Base-by-base conservation (phyloP, 2,113 vertebrate species). In the Daubentonia madagascariensis region DNA sequence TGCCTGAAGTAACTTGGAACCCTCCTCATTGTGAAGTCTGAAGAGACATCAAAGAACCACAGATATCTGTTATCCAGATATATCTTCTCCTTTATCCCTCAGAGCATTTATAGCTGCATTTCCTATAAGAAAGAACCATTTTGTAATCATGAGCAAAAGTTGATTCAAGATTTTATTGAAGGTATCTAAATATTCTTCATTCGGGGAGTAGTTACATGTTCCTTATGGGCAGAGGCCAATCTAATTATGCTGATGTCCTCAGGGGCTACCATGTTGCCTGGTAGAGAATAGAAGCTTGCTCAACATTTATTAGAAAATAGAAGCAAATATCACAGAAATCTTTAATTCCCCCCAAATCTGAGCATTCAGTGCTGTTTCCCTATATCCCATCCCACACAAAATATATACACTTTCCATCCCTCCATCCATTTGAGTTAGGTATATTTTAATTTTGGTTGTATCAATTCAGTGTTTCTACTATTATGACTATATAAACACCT, bases 101-200 rank as follows among this genome's bases (percentile, higher is more conserved):
- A 10, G 45, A 43, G n/a, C 35, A 84, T 73, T 54, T 85, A 28
- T 84, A 43, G 28, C 37, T 93, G 35, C 5, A 20, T 35, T 89
- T 89, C 57, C 45, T 72, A n/a, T 5, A 37, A 14, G 43, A 18
- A 97, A 76, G 45, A 68, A 67, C 61, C 70, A 16, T 84, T 93
- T 80, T 92, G 80, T 70, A 87, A 89, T 89, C 67, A 70, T 35
- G 73, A 85, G 37, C 25, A 78, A 89, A 43, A 28, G 20, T 11
- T 70, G 80, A 57, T 81, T 96, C 14, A 70, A 97, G 43, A 90
- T 88, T 95, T 75, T 17, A 89, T 43, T 83, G 37, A 93, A 80
- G 59, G 18, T 14, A 54, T n/a, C 45, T 85, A 75, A 88, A 48
- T 96, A 83, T 20, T 91, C 23, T 93, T 96, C n/a, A 89, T 93